Base-by-base conservation (phyloP, 2,797 vertebrate genomes). In the Coracias cyanogaster region DNA sequence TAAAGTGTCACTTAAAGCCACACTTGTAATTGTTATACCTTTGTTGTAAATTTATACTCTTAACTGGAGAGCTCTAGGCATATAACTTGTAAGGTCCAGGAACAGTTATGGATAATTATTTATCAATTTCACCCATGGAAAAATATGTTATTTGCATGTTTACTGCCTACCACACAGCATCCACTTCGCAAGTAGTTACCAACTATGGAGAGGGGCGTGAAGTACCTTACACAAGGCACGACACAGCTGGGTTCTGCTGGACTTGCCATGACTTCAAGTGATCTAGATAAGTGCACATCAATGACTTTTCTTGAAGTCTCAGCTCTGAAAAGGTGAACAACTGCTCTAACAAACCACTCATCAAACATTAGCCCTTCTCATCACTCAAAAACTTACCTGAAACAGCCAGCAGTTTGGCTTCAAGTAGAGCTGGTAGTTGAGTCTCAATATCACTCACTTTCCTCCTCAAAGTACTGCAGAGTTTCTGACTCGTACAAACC, bases 391-490 rank as follows among this genome's bases (percentile, higher is more conserved):
- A 82, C 86, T 98, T 98, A 99, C 99, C 99, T 98, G 99, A 98
- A 94, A 98, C 92, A 91, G 99, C 98, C 4, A 99, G 98, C 94
- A 98, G 97, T 97, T 99, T 99, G 96, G 99, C 99, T 97, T 99
- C 99, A 24, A 99, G 98, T 93, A 99, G 97, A 5, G 97, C 95
- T 85, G 98, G 97, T 60, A 99, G 98, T 49, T 98, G 99, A 43
- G 98, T 98, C 93, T 99, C 99, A 45, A 99, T 98, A 96, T 99
- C 98, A 26, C 97, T 98, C 89, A 99, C 98, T 98, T 99, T 99
- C 96, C 97, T 98, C 92, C 98, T 98, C 93, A 99, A 97, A 96
- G 98, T 98, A 93, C 97, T 98, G 96, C 98, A 98, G 94, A 99
- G 97, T 78, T 98, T 98, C 98, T 99, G 99, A 93, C 98, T 98